Base-by-base conservation (phyloP, 1,140 invertebrate genomes). In the Trachelipus rathkii region DNA sequence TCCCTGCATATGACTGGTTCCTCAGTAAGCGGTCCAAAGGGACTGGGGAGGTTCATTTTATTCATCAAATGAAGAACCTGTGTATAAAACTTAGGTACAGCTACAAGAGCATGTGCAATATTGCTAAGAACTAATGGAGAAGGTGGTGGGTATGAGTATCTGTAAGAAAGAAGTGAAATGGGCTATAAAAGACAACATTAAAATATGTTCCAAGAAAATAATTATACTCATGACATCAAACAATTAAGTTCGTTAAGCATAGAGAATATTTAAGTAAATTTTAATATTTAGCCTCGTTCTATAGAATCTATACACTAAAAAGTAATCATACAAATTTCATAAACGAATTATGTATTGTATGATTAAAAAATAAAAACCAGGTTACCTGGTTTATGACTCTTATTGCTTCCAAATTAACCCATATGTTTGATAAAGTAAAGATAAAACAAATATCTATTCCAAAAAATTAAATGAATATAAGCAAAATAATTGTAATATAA, bases 11-110 rank as follows among this genome's bases (percentile, higher is more conserved):
- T 0, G 73, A 53, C 46, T 80, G 75, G 15, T 44, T 77, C 43
- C 82, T 73, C 9, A 84, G 84, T 83, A 84, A 89, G 84, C 83
- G 86, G 83, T 50, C 89, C 88, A 87, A 97, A 96, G n/a, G 95
- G 95, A 76, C 90, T 89, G 46, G 92, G 91, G 68, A 97, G 84
- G 85, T 92, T 94, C 94, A 98, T 96, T 87, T 92, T 95, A 84
- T 97, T 97, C 95, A 97, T 97, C 44, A 98, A 87, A 88, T 97
- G 95, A 71, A 97, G 84, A 8, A 93, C 91, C 85, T 91, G 95
- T 24, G 88, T 90, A 84, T 97, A 97, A 85, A 97, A 93, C 81
- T 90, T 89, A 68, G 91, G 91, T 82, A 93, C 89, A 60, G 87
- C 87, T 73, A 91, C 87, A 68, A 96, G 84, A 70, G 90, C 88